phyloP scores from a whole-genome alignment of 2,888 invertebrate genomes.

The Mylabris sibirica region DNA sequence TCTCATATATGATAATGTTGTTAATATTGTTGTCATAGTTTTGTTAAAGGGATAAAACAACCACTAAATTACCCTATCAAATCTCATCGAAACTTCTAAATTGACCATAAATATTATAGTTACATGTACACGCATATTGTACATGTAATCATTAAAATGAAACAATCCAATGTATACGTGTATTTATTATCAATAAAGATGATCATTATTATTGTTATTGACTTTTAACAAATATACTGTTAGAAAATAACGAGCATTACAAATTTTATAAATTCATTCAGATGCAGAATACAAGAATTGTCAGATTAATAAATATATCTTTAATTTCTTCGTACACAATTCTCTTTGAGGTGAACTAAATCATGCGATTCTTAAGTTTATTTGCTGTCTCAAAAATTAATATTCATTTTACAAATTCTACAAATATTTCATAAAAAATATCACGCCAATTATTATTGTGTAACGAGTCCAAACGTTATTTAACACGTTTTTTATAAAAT shows the following conservation, averaged over 20 bases:
- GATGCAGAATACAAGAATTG: background rate
- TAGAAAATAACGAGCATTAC: no score
- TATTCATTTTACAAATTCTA: no score
- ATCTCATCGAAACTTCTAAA: background rate
- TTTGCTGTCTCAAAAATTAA: no score
- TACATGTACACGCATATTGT: background rate
- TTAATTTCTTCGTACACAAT: no score
- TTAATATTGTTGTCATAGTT: background rate
- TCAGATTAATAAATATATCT: background rate
- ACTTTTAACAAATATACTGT: no score
- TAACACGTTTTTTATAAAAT: no score
- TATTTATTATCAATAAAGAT: background rate
- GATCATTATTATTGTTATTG: background rate
- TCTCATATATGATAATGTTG: background rate
- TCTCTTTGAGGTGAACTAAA: no score
- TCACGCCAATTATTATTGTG: no score
- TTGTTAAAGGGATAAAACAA: background rate
- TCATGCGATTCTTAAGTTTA: no score
- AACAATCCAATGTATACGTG: background rate
- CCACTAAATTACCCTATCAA: slow-evolving; percentile 3
- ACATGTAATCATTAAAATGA: background rate
- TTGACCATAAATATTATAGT: background rate
- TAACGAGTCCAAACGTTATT: no score
- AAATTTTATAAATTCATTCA: background rate
- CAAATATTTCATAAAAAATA: no score